These are phyloP conservation scores for Hephaestus fuliginosus DNA, from an alignment of 2,797 vertebrate species.

Conservation along the genomic window DNA sequence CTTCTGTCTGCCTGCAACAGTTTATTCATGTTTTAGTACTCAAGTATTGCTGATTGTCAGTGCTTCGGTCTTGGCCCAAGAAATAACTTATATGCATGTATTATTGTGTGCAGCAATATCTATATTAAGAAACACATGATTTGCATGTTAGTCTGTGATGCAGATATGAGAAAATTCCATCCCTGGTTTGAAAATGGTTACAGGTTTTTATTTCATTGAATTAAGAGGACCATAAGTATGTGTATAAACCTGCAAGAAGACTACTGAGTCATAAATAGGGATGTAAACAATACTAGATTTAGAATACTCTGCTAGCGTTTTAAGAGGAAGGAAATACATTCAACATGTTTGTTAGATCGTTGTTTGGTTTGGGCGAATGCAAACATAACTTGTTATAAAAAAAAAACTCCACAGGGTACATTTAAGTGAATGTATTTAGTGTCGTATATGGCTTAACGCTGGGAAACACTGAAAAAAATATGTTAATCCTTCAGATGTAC, in stretches of 20 bases:
- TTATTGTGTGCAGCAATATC: background rate
- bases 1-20: background rate
- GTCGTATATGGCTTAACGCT: conserved; percentile 1
- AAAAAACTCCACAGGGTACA: background rate
- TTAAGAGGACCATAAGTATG: background rate
- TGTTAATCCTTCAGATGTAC: background rate
- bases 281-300: background rate
- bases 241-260: background rate
- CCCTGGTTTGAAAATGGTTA: background rate
- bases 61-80: background rate
- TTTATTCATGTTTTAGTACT: background rate
- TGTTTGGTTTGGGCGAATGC: background rate
- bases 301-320: conserved; percentile 2
- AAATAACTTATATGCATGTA: background rate
- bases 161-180: background rate
- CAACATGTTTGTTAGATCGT: background rate
- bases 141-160: background rate
- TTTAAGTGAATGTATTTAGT: background rate
- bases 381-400: background rate
- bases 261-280: too few relatives aligned
- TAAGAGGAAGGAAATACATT: background rate
- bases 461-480: background rate
- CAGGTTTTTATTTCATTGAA: background rate
- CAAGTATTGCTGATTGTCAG: background rate
- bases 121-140: background rate